Conservation (phyloP, 2,113 vertebrate genomes). For the Pelobates fuscus region DNA sequence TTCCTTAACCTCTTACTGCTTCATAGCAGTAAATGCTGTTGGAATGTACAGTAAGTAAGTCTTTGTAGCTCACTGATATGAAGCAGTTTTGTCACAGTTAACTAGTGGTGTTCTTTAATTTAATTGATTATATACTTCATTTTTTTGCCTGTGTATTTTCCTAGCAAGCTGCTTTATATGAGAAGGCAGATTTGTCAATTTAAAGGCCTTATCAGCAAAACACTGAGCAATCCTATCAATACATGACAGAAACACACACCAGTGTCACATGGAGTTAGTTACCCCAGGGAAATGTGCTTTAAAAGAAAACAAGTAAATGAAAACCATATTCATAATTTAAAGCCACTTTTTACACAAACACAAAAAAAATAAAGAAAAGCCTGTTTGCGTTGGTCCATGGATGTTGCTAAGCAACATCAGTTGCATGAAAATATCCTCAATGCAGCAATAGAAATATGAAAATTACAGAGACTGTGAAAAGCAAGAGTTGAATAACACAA, state of each 20-base stretch:
- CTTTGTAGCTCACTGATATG: no score
- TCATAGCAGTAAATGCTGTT: no score
- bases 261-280: slow-evolving; percentile 34
- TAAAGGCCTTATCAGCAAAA: no score
- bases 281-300: slow-evolving; percentile 6
- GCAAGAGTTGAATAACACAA: neutral
- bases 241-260: slow-evolving; percentile 14
- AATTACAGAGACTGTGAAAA: slow-evolving; percentile 32
- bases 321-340: slow-evolving; percentile 40
- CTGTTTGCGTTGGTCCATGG: slow-evolving; percentile 17
- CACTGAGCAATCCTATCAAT: no score
- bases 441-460: slow-evolving; percentile 39
- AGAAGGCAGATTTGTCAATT: no score
- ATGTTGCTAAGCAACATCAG: slow-evolving; percentile 44
- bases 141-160: no score
- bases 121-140: no score
- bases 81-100: no score
- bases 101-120: no score
- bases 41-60: no score
- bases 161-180: no score
- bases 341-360: slow-evolving; percentile 35
- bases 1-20: no score
- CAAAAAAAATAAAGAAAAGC: slow-evolving; percentile 3
- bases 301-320: slow-evolving; percentile 33
- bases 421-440: slow-evolving; percentile 35